Evolutionary conservation across 2,797 vertebrate genomes (phyloP).

Genomic region (Meda fulgida): DNA sequence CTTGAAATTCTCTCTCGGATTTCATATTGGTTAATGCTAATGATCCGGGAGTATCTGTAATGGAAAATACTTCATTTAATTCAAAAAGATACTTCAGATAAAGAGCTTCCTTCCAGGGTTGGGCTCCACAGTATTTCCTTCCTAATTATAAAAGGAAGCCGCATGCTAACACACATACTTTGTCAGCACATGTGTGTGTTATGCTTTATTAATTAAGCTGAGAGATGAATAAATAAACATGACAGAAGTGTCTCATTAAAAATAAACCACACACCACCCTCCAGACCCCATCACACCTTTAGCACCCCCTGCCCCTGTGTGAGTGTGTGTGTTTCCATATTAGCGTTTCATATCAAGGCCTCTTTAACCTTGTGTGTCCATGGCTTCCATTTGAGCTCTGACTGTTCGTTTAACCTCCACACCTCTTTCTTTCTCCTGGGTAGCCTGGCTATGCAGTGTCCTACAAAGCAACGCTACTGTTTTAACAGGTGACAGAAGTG

Average conservation of each 20-base stretch:
- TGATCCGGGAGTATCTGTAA: conserved; percentile 38
- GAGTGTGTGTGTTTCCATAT: conserved; percentile 31
- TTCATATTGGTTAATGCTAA: conserved; percentile 29
- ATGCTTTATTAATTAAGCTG: conserved; percentile 31
- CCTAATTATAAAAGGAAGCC: conserved; percentile 29
- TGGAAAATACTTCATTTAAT: conserved; percentile 45
- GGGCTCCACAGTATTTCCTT: conserved; percentile 5
- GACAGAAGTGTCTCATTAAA: conserved; percentile 50
- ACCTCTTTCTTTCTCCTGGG: conserved; percentile 20
- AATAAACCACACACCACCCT: conserved; percentile 56
- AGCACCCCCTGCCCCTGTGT: conserved; percentile 27
- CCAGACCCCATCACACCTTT: conserved; percentile 62
- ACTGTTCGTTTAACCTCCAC: conserved; percentile 48
- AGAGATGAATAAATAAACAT: conserved; percentile 49
- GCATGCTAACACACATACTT: conserved; percentile 20
- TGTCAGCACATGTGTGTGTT: conserved; percentile 4
- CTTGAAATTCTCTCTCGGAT: conserved; percentile 15
- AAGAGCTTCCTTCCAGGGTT: conserved; percentile 19
- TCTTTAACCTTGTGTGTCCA: conserved; percentile 42
- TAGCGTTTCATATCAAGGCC: conserved; percentile 19
- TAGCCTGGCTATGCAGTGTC: background rate
- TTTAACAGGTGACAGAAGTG: conserved; percentile 33
- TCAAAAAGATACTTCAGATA: conserved; percentile 38
- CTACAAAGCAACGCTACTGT: conserved; percentile 15
- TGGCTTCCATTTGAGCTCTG: conserved; percentile 48